phyloP scores from a whole-genome alignment of 1,140 invertebrate genomes.

The Ostrea edulis region DNA sequence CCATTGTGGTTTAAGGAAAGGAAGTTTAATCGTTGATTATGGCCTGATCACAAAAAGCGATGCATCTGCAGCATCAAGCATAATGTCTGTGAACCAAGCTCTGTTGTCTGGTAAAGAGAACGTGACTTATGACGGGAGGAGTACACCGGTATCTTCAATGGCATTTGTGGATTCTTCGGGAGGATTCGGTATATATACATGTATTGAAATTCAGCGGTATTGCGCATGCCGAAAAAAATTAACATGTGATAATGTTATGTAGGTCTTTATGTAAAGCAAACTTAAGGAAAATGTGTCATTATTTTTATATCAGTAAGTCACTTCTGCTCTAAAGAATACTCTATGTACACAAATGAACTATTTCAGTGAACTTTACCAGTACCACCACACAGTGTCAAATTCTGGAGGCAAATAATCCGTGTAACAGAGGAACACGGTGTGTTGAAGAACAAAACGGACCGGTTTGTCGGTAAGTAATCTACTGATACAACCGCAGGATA shows the following conservation, averaged over 20 bases:
- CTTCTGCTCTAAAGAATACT: too few relatives aligned
- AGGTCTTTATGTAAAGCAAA: too few relatives aligned
- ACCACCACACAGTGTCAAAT: background rate
- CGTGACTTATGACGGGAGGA: background rate
- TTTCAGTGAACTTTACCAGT: conserved; percentile 9
- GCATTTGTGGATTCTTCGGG: background rate
- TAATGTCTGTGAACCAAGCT: background rate
- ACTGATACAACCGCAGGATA: too few relatives aligned
- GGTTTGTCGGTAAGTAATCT: background rate
- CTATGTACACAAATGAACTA: background rate
- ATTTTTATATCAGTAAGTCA: too few relatives aligned
- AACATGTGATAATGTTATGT: too few relatives aligned
- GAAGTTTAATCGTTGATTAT: conserved; percentile 18
- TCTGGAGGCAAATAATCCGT: background rate
- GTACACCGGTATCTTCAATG: background rate
- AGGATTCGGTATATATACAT: background rate
- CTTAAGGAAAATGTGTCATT: too few relatives aligned
- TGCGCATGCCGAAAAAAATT: too few relatives aligned
- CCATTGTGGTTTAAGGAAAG: background rate
- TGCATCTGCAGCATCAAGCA: background rate
- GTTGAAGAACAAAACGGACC: conserved; percentile 8
- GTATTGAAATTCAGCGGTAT: background rate
- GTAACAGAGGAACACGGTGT: background rate
- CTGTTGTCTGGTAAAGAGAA: background rate
- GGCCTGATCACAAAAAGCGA: background rate